Percentiles rank a stretch among this genome's conserved stretches.
Conservation (phyloP, 2,888 invertebrate genomes). For the Rotaria macrura region DNA sequence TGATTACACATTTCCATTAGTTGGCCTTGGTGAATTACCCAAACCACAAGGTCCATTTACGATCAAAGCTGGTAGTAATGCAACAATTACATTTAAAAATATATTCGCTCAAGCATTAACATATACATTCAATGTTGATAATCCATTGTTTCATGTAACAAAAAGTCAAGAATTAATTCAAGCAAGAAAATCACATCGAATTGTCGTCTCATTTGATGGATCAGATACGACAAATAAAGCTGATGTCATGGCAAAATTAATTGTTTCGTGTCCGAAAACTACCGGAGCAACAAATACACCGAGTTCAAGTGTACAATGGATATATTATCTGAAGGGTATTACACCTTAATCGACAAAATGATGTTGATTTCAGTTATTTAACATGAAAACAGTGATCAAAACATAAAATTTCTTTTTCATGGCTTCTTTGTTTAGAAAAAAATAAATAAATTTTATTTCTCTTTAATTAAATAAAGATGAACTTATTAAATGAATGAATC, state of each 20-base stretch:
- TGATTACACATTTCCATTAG: conserved; percentile 50
- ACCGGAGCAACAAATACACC: conserved; percentile 41
- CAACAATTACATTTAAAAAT: conserved; percentile 52
- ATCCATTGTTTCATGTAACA: conserved; percentile 50
- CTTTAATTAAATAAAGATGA: background rate
- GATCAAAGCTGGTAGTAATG: conserved; percentile 47
- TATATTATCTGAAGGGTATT: conserved; percentile 48
- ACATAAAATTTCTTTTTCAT: background rate
- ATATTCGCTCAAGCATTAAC: conserved; percentile 49
- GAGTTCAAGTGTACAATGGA: conserved; percentile 45
- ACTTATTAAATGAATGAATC: background rate
- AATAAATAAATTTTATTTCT: background rate
- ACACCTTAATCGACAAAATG: background rate
- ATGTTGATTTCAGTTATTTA: background rate
- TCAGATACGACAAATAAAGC: conserved; percentile 44
- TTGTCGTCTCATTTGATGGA: conserved; percentile 50
- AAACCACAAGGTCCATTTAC: conserved; percentile 54
- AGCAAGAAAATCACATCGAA: conserved; percentile 47
- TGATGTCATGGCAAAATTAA: conserved; percentile 48
- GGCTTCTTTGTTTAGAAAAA: background rate
- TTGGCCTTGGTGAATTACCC: conserved; percentile 51
- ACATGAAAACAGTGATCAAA: background rate
- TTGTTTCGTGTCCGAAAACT: conserved; percentile 46
- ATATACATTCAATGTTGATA: conserved; percentile 51
- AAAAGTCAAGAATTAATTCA: conserved; percentile 48